These are phyloP conservation scores for Neotoma lepida DNA, from an alignment of 2,113 vertebrate genomes.

Conservation along the genomic window DNA sequence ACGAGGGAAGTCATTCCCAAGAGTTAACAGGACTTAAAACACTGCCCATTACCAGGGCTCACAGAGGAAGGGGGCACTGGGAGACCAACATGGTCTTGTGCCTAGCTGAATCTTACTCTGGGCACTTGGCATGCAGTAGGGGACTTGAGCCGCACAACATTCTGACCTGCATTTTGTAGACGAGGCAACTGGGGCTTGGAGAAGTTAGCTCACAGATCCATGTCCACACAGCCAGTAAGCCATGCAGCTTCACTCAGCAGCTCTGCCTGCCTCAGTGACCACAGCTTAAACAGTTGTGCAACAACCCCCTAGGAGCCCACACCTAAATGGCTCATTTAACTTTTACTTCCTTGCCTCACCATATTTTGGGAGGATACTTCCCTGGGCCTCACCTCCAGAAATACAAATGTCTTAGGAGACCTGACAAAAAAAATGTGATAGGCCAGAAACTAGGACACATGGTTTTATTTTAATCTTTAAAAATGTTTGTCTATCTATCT, in stretches of 20 bases:
- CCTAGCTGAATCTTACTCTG: not conserved
- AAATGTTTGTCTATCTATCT: not conserved
- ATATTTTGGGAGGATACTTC: not conserved
- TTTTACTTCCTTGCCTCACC: not conserved
- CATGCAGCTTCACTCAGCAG: not conserved
- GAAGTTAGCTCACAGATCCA: not conserved
- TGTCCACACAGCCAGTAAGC: not conserved
- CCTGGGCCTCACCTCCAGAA: not conserved
- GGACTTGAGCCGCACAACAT: not conserved
- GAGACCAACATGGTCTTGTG: not conserved
- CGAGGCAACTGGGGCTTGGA: not conserved
- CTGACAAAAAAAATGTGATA: not conserved
- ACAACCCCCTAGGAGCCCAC: not conserved
- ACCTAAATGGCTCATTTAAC: not conserved
- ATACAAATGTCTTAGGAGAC: not conserved
- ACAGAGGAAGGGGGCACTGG: accelerated
- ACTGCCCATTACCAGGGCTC: accelerated
- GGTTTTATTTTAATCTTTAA: constrained; percentile 30
- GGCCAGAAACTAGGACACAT: not conserved
- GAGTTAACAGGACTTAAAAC: not conserved
- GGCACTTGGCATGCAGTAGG: not conserved
- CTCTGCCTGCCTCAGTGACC: not conserved
- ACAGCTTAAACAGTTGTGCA: not conserved
- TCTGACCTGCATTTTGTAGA: not conserved
- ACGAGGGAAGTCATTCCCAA: not conserved